phyloP scores from a whole-genome alignment of 2,797 vertebrate genomes.

The Anas flavirostris region DNA sequence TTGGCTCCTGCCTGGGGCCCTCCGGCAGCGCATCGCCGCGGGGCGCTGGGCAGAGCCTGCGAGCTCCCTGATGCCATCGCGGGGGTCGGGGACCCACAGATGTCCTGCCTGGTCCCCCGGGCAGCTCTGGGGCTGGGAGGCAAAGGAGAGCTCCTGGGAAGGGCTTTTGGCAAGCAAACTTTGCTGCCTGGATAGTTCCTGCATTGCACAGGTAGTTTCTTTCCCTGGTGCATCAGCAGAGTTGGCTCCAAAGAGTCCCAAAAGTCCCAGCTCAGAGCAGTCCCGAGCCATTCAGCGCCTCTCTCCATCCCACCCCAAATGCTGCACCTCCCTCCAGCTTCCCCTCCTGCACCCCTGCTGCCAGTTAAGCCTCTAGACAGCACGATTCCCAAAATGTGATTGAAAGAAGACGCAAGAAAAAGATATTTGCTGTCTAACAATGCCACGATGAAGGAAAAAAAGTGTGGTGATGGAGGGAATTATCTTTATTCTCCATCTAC shows the following conservation, averaged over 20 bases:
- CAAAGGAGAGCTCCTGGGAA: not conserved
- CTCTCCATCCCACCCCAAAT: not conserved
- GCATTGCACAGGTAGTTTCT: not conserved
- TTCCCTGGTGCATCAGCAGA: fast-evolving
- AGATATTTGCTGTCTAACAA: not conserved
- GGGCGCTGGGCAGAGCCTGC: not conserved
- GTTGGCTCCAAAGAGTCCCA: not conserved
- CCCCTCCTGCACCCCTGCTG: fast-evolving
- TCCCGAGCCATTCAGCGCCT: not conserved
- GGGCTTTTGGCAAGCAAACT: not conserved
- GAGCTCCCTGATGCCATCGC: fast-evolving
- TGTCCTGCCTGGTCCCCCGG: not conserved
- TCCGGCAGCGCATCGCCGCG: fast-evolving
- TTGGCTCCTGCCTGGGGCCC: not conserved
- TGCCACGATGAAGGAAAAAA: fast-evolving
- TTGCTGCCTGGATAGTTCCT: not conserved
- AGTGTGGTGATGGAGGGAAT: not conserved
- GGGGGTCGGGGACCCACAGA: fast-evolving
- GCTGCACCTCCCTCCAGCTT: too few relatives aligned
- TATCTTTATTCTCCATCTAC: not conserved
- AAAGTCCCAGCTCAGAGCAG: fast-evolving
- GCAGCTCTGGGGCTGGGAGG: not conserved
- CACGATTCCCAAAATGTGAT: fast-evolving
- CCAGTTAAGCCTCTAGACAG: not conserved
- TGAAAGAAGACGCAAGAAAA: not conserved